Evolutionary conservation across 64 coral and sea anemone genomes (phyloP), one percentile per base, ranked within the genome.

Genomic region (Acropora tenuis): DNA sequence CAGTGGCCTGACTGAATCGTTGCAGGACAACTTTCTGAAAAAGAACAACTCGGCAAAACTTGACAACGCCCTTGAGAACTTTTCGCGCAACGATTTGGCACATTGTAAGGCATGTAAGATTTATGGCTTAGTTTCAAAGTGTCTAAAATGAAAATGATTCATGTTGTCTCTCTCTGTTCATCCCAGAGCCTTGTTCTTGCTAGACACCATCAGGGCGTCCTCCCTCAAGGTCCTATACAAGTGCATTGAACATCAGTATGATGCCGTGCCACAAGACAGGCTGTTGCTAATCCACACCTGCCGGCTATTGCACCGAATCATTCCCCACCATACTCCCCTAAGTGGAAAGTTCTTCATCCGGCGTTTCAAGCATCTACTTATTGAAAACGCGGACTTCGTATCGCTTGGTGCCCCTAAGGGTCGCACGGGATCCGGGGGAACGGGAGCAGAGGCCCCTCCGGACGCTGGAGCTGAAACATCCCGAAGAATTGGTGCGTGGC

Each of bases 311-410:
- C 97, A 99, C 75, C 80, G 94, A 59, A 88, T 89, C 42, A 75
- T 99, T 17, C 97, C 97, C 16, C 94, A 91, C 88, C 89, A 95
- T 66, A 99, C 94, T 4, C 97, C 97, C 47, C 91, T 99, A 6
- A 96, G 94, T 90, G 97, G 97, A 4, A 88, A 96, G 74, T 99
- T 99, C 84, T 99, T 99, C 40, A 93, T 99, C 53, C 78, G 94
- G 63, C 87, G 97, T 9, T 99, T 99, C 48, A 99, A 95, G 57
- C 97, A 99, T 78, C 78, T 99, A 48, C 85, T 99, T 47, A 95
- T 99, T 73, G 97, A 99, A 75, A 99, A 99, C 68, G 94, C 97
- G 18, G 94, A 95, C 79, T 96, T 95, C 76, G 97, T 97, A 73
- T 96, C 94, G 5, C 78, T 94, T 69, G 97, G 94, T 40, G 94